A percentile compares a stretch with the other conserved stretches of the same genome.
Conservation (phyloP, 2,113 vertebrate species). For the Nothoprocta perdicaria region DNA sequence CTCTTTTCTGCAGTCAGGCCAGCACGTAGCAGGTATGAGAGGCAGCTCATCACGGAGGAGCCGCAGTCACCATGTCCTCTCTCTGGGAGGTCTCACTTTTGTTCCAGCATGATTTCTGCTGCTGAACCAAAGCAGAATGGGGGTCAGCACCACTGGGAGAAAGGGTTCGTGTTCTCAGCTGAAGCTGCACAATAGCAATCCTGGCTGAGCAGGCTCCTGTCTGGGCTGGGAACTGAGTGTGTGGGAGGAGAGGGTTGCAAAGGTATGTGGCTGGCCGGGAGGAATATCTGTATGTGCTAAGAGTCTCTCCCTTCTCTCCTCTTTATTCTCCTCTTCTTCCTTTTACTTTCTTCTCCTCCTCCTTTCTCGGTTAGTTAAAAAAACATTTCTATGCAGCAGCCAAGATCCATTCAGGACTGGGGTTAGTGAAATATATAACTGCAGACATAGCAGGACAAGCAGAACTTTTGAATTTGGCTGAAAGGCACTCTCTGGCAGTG, state of each 20-base stretch:
- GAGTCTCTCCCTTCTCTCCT: not conserved
- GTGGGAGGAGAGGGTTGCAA: not conserved
- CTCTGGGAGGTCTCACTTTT: not conserved
- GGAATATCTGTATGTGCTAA: not conserved
- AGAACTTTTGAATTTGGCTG: not conserved
- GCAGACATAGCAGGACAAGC: not conserved
- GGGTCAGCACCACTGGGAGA: not conserved
- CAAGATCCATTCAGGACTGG: not conserved
- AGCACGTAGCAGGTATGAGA: not conserved
- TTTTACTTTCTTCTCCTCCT: not conserved
- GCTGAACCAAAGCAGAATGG: not conserved
- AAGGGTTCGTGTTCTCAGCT: not conserved
- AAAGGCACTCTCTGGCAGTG: not conserved
- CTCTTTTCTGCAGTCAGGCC: not conserved
- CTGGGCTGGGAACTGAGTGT: not conserved
- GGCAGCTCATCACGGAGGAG: not conserved
- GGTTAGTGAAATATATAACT: not conserved
- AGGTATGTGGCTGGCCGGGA: not conserved
- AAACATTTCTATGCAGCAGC: not conserved
- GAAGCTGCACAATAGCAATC: not conserved
- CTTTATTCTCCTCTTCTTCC: not conserved
- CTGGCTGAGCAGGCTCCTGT: not conserved
- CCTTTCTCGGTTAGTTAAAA: not conserved
- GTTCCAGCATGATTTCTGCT: not conserved
- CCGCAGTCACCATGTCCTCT: not conserved